These are phyloP conservation scores for Tragulus kanchil DNA, from an alignment of 2,113 vertebrate species.

Conservation along the genomic window DNA sequence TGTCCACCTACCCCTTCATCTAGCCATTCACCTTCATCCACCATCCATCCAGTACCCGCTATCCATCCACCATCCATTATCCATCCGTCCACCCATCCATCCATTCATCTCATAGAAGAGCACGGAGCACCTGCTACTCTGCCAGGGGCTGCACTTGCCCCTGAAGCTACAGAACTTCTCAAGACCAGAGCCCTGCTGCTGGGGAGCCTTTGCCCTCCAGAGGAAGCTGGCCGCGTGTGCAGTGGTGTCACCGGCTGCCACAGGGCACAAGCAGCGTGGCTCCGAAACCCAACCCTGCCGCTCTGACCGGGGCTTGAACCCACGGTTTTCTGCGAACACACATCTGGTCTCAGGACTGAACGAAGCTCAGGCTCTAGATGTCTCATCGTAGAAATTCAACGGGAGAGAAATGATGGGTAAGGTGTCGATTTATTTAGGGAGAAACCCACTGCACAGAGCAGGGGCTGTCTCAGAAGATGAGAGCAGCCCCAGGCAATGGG, in stretches of 20 bases:
- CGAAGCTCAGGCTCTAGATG: background rate
- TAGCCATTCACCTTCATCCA: background rate
- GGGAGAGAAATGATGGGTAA: background rate
- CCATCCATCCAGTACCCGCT: background rate
- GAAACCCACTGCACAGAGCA: background rate
- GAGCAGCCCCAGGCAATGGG: background rate
- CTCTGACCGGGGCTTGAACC: background rate
- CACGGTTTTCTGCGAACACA: background rate
- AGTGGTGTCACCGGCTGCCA: fast-evolving
- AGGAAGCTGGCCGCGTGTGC: background rate
- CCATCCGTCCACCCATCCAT: background rate
- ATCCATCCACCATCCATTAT: background rate
- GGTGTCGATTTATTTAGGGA: background rate
- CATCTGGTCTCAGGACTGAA: background rate
- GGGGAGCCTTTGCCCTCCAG: background rate
- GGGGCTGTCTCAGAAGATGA: background rate
- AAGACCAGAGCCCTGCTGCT: background rate
- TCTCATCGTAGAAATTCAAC: background rate
- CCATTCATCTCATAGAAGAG: background rate
- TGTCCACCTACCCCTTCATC: background rate
- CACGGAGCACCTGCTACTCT: background rate
- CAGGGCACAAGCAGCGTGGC: background rate
- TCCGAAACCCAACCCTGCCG: background rate
- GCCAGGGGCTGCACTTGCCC: background rate
- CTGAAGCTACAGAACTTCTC: background rate